These are phyloP conservation scores for Chelon labrosus DNA, from an alignment of 2,797 vertebrate species.

Conservation along the genomic window DNA sequence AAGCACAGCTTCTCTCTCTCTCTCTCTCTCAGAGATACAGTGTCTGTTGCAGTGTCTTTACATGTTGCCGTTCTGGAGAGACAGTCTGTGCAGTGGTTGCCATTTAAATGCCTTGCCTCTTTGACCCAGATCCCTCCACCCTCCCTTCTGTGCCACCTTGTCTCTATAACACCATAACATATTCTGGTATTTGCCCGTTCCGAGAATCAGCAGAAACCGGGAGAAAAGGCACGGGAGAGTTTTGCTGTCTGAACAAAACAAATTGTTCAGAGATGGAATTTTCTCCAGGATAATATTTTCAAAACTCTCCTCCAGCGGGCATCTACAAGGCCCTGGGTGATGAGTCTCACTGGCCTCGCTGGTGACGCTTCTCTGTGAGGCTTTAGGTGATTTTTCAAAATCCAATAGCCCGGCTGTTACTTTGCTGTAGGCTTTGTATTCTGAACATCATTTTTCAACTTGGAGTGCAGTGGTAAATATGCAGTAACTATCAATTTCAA, in stretches of 20 bases:
- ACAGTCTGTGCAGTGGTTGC: slow-evolving; percentile 16
- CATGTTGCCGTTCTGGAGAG: slow-evolving; percentile 22
- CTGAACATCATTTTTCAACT: slow-evolving; percentile 53
- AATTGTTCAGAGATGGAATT: slow-evolving; percentile 64
- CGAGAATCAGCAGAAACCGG: slow-evolving; percentile 33
- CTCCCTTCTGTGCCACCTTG: slow-evolving; percentile 33
- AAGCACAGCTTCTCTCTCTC: slow-evolving; percentile 1
- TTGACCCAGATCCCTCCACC: slow-evolving; percentile 50
- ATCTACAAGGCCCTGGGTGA: slow-evolving; percentile 52
- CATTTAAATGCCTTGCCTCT: slow-evolving; percentile 41
- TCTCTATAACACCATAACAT: slow-evolving; percentile 25
- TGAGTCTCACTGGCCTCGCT: slow-evolving; percentile 52
- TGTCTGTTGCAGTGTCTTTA: slow-evolving; percentile 5
- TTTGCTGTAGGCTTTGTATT: slow-evolving; percentile 56
- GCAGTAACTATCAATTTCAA: slow-evolving; percentile 44
- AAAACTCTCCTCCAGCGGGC: slow-evolving; percentile 58
- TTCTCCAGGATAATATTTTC: slow-evolving; percentile 65
- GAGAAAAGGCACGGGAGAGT: slow-evolving; percentile 30
- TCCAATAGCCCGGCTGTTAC: slow-evolving; percentile 52
- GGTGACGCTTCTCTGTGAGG: slow-evolving; percentile 40
- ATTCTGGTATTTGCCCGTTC: slow-evolving; percentile 43
- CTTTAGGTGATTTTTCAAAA: slow-evolving; percentile 60
- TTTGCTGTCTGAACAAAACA: slow-evolving; percentile 65
- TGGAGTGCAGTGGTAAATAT: slow-evolving; percentile 38
- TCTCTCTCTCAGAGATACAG: not conserved